Conservation (phyloP, 2,797 vertebrate species). For the Phoeniculus purpureus region DNA sequence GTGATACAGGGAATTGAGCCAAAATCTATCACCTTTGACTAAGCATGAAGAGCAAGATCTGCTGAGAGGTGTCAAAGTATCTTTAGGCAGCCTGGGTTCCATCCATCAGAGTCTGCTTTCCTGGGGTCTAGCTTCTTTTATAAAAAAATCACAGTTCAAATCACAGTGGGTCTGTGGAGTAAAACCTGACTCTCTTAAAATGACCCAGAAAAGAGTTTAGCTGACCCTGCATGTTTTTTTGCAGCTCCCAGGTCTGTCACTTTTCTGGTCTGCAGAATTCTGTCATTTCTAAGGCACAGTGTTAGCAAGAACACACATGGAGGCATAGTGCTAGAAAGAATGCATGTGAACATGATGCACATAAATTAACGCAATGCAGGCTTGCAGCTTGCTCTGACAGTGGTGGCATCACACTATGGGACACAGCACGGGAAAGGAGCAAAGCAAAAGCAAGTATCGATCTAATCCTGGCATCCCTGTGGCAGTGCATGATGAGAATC, state of each 20-base stretch:
- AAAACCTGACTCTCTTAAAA: neutral
- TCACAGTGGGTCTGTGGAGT: neutral
- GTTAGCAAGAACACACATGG: neutral
- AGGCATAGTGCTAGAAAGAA: too few species aligned
- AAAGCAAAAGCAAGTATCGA: neutral
- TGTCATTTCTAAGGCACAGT: neutral
- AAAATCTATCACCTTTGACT: neutral
- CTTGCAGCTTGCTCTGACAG: neutral
- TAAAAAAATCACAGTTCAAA: neutral
- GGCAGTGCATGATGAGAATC: neutral
- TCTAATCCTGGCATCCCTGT: neutral
- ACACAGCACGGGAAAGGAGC: neutral
- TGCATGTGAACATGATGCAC: too few species aligned
- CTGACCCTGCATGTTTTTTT: constrained; percentile 19
- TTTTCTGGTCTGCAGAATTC: constrained; percentile 32
- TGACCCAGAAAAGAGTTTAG: constrained; percentile 16
- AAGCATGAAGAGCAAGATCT: neutral
- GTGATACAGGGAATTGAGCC: neutral
- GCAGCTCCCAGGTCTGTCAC: constrained; percentile 2
- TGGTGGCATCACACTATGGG: neutral
- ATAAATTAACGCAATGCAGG: accelerated
- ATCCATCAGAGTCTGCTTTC: neutral
- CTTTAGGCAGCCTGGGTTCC: neutral
- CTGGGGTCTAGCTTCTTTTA: constrained; percentile 13
- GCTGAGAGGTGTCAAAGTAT: neutral